Evolutionary conservation across 2,113 vertebrate species (phyloP).

Genomic region (Malaclemys terrapin): DNA sequence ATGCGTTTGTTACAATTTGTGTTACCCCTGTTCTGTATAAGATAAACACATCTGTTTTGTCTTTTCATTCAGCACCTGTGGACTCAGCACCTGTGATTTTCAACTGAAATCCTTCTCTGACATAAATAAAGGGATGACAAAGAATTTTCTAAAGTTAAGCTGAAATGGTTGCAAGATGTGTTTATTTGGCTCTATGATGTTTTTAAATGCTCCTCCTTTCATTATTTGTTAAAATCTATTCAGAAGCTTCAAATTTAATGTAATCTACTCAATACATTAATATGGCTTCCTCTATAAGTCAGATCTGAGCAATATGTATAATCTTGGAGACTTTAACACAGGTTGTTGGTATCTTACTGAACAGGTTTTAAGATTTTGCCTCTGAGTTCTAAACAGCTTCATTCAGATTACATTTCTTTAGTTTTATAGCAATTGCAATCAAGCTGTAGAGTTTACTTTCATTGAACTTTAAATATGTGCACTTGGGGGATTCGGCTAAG

Average conservation of each 20-base stretch:
- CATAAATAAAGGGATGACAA: neutral
- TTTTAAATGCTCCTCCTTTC: neutral
- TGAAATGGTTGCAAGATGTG: neutral
- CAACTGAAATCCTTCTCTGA: neutral
- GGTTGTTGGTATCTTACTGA: neutral
- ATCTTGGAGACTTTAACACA: neutral
- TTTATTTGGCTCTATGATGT: neutral
- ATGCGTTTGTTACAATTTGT: neutral
- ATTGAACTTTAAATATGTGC: neutral
- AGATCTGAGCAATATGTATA: neutral
- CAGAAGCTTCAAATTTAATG: neutral
- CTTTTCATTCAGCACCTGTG: neutral
- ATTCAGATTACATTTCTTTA: conserved; percentile 1
- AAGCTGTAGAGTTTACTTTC: neutral
- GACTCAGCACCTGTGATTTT: neutral
- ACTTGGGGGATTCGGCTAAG: neutral
- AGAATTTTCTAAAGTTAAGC: neutral
- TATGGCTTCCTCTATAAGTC: neutral
- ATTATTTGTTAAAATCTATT: neutral
- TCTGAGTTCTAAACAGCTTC: neutral
- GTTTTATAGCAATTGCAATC: neutral
- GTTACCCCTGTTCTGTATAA: neutral
- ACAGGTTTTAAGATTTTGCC: neutral
- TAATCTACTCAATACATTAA: neutral
- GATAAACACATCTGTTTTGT: neutral